These are phyloP conservation scores for Diceros bicornis DNA, from an alignment of 2,797 vertebrate species.

Conservation along the genomic window DNA sequence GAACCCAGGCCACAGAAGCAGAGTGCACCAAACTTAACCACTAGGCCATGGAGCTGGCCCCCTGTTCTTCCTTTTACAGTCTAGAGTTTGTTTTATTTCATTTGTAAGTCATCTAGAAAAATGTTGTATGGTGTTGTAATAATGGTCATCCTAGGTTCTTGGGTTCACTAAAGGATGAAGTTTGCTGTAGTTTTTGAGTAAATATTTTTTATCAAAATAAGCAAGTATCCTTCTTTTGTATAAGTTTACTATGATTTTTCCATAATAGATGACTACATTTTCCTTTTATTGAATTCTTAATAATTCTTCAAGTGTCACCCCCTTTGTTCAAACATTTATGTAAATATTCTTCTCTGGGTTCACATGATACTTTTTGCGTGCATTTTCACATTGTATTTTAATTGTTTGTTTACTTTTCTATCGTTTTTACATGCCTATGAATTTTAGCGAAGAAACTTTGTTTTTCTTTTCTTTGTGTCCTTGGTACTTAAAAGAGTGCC, in stretches of 20 bases:
- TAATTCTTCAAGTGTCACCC: background rate
- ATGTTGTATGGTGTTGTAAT: background rate
- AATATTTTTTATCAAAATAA: constrained; percentile 15
- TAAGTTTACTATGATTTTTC: background rate
- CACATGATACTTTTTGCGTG: background rate
- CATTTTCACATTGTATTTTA: background rate
- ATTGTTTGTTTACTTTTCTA: background rate
- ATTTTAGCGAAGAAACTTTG: background rate
- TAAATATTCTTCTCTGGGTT: background rate
- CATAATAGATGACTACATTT: background rate
- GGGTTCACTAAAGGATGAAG: background rate
- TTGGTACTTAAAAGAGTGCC: background rate
- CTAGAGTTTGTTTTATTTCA: background rate
- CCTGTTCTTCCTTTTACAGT: background rate
- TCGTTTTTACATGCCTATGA: background rate
- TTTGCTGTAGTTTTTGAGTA: background rate
- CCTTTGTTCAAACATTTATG: background rate
- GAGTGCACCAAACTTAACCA: too few species aligned
- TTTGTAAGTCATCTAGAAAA: background rate
- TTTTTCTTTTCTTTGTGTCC: background rate
- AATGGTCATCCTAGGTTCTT: background rate
- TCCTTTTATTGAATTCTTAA: background rate
- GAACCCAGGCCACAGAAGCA: too few species aligned
- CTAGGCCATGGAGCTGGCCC: too few species aligned
- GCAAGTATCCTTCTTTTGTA: background rate